phyloP scores from a whole-genome alignment of 2,797 vertebrate genomes.

The Sebastes trivittatus region DNA sequence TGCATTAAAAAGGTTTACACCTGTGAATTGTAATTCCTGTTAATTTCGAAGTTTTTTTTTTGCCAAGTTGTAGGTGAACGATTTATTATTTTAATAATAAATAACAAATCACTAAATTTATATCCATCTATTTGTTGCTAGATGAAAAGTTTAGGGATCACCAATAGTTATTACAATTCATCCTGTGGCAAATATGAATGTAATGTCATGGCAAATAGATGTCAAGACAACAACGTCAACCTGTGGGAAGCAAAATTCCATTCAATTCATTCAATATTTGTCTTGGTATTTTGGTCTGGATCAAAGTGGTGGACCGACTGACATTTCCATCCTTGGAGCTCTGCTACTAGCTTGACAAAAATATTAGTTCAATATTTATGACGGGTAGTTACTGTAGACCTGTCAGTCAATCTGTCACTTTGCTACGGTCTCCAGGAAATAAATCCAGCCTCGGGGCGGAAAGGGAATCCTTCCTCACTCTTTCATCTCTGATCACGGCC shows the following conservation, averaged over 20 bases:
- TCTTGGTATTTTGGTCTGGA: background rate
- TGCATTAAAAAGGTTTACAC: too few relatives aligned
- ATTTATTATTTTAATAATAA: too few relatives aligned
- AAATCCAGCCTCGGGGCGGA: background rate
- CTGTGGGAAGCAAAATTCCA: background rate
- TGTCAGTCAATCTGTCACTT: background rate
- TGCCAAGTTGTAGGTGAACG: too few relatives aligned
- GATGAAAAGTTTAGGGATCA: background rate
- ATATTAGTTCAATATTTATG: background rate
- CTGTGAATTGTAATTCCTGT: too few relatives aligned
- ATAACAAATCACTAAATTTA: too few relatives aligned
- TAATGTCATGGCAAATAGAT: background rate
- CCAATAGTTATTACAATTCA: background rate
- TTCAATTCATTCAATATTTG: background rate
- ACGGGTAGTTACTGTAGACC: background rate
- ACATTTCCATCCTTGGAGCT: background rate
- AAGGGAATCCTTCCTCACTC: background rate
- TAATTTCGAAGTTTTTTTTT: too few relatives aligned
- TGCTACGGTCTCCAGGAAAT: background rate
- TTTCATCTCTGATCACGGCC: background rate
- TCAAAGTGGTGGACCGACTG: background rate
- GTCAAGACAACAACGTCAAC: background rate
- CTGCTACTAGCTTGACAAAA: background rate
- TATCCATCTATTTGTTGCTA: too few relatives aligned
- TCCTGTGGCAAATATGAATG: background rate